Conservation (phyloP, 2,888 invertebrate species). For the Ormyrus nitidulus region DNA sequence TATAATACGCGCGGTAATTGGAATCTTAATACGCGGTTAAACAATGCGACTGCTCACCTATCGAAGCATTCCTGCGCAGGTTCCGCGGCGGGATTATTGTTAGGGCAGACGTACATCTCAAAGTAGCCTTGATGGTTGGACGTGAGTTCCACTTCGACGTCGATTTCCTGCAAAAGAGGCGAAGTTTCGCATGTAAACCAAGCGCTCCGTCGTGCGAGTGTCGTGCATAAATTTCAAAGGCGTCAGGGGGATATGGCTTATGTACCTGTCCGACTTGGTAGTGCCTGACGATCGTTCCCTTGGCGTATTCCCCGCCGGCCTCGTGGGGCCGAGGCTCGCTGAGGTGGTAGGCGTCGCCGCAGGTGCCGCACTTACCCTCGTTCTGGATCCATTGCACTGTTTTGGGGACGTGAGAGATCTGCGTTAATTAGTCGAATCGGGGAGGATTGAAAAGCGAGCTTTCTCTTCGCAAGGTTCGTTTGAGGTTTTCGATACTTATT, state of each 20-base stretch:
- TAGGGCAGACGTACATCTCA: conserved; percentile 89
- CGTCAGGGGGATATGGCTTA: conserved; percentile 45
- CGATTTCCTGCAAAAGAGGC: conserved; percentile 81
- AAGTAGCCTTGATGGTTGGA: conserved; percentile 94
- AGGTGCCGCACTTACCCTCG: conserved; percentile 90
- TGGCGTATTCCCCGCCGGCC: conserved; percentile 90
- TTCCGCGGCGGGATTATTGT: conserved; percentile 86
- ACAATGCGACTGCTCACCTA: conserved; percentile 74
- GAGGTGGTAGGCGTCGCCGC: conserved; percentile 90
- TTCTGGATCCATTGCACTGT: conserved; percentile 92
- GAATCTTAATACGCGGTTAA: no score
- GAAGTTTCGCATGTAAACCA: conserved; percentile 7
- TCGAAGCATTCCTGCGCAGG: conserved; percentile 91
- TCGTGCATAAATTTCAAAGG: no score
- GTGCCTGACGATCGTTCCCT: conserved; percentile 88
- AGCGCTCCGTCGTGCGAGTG: neutral
- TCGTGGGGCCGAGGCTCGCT: conserved; percentile 88
- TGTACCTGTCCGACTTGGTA: conserved; percentile 88
- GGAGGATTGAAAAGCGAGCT: no score
- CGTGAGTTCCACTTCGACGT: conserved; percentile 90
- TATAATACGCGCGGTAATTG: no score
- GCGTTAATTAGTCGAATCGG: no score
- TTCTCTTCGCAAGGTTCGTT: no score
- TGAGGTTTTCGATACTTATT: no score
- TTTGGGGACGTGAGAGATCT: neutral